Evolutionary conservation across 2,113 vertebrate species (phyloP).

Genomic region (Thermophis baileyi): DNA sequence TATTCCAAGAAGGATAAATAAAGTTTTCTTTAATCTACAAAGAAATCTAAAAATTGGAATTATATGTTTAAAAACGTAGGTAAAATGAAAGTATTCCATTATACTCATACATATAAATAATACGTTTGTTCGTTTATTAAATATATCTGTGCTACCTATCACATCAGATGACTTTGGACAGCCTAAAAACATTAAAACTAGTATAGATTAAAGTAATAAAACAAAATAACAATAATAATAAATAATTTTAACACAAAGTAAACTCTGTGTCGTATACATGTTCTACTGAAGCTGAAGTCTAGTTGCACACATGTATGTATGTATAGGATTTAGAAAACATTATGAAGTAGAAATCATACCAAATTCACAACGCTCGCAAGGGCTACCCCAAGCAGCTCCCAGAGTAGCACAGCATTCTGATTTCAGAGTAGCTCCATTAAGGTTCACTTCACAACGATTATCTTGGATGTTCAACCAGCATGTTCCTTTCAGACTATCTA

Average conservation of each 20-base stretch:
- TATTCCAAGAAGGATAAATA: neutral
- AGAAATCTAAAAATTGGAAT: neutral
- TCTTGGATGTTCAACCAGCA: constrained; percentile 77
- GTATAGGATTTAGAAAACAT: neutral
- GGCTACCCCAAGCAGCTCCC: constrained; percentile 79
- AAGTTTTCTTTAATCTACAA: neutral
- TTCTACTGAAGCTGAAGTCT: neutral
- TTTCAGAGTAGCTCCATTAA: constrained; percentile 76
- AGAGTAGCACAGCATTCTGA: constrained; percentile 79
- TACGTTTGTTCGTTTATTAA: neutral
- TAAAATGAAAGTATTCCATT: neutral
- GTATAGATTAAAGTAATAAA: neutral
- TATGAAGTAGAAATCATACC: constrained; percentile 54
- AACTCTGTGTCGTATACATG: neutral
- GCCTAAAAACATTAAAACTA: neutral
- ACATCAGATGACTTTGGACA: neutral
- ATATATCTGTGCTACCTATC: neutral
- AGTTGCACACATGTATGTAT: neutral
- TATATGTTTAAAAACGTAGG: neutral
- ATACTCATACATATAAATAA: neutral
- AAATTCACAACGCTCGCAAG: constrained; percentile 73
- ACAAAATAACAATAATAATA: neutral
- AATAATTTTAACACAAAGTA: neutral
- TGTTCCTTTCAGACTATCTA: constrained; percentile 78
- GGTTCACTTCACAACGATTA: constrained; percentile 76